These are phyloP conservation scores for Sphaerophoria taeniata DNA, from an alignment of 2,888 invertebrate species.

Conservation along the genomic window DNA sequence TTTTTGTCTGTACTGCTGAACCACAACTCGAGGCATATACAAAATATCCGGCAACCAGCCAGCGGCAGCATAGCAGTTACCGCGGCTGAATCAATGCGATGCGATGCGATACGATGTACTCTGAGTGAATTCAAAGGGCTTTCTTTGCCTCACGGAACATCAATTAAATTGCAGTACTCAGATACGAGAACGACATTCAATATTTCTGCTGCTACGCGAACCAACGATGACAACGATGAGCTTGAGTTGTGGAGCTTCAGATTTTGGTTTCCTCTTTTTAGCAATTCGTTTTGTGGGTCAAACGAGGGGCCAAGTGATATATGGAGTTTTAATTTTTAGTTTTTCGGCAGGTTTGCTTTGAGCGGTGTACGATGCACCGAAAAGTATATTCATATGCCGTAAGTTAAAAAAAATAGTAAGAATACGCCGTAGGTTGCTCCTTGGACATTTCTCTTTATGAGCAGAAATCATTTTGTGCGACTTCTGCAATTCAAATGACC, in stretches of 20 bases:
- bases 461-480: too few relatives aligned
- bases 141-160: constrained; percentile 69
- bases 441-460: too few relatives aligned
- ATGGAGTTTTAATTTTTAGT: constrained; percentile 23
- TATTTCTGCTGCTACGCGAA: not conserved
- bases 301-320: constrained; percentile 64
- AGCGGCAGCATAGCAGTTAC: constrained; percentile 1
- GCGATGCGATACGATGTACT: not conserved
- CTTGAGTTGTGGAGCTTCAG: constrained; percentile 16
- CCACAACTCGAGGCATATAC: constrained; percentile 54
- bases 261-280: not conserved
- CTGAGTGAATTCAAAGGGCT: constrained; percentile 58
- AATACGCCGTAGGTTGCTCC: too few relatives aligned
- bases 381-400: too few relatives aligned
- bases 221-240: constrained; percentile 4
- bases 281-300: constrained; percentile 50
- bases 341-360: not conserved
- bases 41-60: constrained; percentile 28
- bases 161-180: constrained; percentile 68
- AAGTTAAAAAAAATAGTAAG: too few relatives aligned
- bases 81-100: not conserved
- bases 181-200: not conserved
- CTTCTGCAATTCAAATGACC: too few relatives aligned
- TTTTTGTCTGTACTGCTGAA: not conserved
- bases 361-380: not conserved